Conservation (phyloP, 2,888 invertebrate genomes). For the Electrophaes corylata region DNA sequence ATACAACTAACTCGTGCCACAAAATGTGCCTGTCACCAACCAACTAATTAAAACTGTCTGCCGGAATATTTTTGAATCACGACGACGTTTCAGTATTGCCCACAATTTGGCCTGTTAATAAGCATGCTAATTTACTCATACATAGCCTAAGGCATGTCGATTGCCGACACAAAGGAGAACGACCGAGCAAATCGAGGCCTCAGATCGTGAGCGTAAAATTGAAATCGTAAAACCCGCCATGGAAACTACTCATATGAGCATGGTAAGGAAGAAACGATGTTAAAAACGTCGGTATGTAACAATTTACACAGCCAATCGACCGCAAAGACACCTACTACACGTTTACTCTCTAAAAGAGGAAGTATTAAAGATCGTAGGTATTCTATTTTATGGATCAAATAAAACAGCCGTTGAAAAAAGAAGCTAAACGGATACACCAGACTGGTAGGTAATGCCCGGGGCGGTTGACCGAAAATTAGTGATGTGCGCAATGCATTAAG, state of each 20-base stretch:
- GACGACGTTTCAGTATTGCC: conserved; percentile 19
- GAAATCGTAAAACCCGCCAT: conserved; percentile 31
- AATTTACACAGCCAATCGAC: conserved; percentile 31
- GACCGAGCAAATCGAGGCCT: conserved; percentile 23
- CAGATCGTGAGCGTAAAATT: conserved; percentile 34
- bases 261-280: conserved; percentile 23
- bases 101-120: conserved; percentile 32
- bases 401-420: conserved; percentile 22
- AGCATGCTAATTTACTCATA: conserved; percentile 33
- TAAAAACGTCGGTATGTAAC: conserved; percentile 18
- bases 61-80: conserved; percentile 25
- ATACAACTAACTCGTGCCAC: background rate
- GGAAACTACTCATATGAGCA: conserved; percentile 29
- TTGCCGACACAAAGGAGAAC: conserved; percentile 20
- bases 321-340: conserved; percentile 25
- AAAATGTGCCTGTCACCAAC: conserved; percentile 1
- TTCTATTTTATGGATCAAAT: conserved; percentile 21
- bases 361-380: conserved; percentile 13
- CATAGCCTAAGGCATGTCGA: conserved; percentile 23
- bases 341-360: conserved; percentile 19
- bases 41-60: conserved; percentile 22
- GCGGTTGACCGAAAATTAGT: conserved; percentile 42
- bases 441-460: conserved; percentile 35
- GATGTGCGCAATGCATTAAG: conserved; percentile 41
- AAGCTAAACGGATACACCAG: conserved; percentile 25